Conservation (phyloP, 2,888 invertebrate species). For the Heliconius ismenius region DNA sequence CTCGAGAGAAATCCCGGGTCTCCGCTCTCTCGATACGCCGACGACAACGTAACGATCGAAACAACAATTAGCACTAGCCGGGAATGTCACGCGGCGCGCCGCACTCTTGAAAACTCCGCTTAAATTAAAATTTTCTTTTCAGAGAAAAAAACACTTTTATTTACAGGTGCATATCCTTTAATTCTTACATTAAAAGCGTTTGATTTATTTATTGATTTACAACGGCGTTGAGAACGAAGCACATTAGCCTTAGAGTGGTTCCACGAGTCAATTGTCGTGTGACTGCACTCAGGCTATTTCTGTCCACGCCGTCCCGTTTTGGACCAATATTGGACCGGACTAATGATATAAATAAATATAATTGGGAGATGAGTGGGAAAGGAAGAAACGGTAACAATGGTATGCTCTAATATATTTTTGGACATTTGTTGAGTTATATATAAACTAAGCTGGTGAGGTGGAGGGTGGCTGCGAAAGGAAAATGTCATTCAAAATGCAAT, state of each 20-base stretch:
- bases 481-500: neutral
- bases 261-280: conserved; percentile 58
- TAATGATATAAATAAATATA: conserved; percentile 35
- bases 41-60: conserved; percentile 58
- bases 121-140: conserved; percentile 6
- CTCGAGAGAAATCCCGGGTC: conserved; percentile 50
- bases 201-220: neutral
- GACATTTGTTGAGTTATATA: neutral
- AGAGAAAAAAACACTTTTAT: neutral
- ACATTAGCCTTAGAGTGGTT: conserved; percentile 45
- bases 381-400: conserved; percentile 16
- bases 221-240: conserved; percentile 32
- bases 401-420: neutral
- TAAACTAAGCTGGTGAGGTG: neutral
- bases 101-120: conserved; percentile 32
- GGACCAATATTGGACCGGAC: conserved; percentile 48
- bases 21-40: conserved; percentile 64
- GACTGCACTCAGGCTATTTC: conserved; percentile 58
- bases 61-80: conserved; percentile 69
- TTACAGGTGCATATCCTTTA: neutral
- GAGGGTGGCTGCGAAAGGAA: neutral
- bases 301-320: conserved; percentile 56
- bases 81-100: conserved; percentile 72
- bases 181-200: neutral
- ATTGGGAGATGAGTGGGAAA: conserved; percentile 23